Evolutionary conservation across 1,140 invertebrate genomes (phyloP).

Genomic region (Zaprionus kolodkinae): DNA sequence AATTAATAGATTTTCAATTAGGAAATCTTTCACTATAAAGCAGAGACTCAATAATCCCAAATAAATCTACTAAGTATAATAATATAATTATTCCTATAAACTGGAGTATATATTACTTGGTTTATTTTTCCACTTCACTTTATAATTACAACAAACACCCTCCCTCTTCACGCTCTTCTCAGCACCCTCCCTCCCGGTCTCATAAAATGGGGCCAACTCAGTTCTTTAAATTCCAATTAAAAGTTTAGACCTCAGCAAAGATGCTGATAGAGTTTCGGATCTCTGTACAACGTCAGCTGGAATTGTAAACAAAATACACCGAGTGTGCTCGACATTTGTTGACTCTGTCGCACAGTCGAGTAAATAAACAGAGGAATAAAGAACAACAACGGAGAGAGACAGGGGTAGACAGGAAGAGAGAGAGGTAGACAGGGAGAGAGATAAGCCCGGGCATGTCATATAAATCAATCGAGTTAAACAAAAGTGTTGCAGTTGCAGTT

Average conservation of each 20-base stretch:
- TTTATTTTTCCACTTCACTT: background rate
- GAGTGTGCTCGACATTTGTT: slow-evolving; percentile 12
- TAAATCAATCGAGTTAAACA: slow-evolving; percentile 39
- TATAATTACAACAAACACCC: background rate
- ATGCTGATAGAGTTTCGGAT: slow-evolving; percentile 10
- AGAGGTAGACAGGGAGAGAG: background rate
- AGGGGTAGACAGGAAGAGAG: background rate
- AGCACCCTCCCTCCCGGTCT: background rate
- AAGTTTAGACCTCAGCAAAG: slow-evolving; percentile 11
- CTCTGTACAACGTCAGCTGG: background rate
- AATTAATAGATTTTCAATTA: too few species aligned
- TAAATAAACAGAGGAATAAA: slow-evolving; percentile 12
- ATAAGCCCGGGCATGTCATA: slow-evolving; percentile 20
- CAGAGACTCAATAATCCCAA: too few species aligned
- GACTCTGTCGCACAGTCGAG: slow-evolving; percentile 3
- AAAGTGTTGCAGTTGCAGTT: slow-evolving; percentile 26
- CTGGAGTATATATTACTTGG: background rate
- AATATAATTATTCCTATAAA: too few species aligned
- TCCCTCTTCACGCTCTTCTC: too few species aligned
- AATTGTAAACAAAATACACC: slow-evolving; percentile 3
- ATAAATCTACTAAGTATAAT: too few species aligned
- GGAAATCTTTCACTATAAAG: too few species aligned
- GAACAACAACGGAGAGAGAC: background rate
- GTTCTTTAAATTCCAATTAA: slow-evolving; percentile 10
- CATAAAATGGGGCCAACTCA: background rate